Percentiles rank a stretch among this genome's conserved stretches.
These are phyloP conservation scores for Eubasilissa regina DNA, from an alignment of 1,140 invertebrate species.

Conservation along the genomic window DNA sequence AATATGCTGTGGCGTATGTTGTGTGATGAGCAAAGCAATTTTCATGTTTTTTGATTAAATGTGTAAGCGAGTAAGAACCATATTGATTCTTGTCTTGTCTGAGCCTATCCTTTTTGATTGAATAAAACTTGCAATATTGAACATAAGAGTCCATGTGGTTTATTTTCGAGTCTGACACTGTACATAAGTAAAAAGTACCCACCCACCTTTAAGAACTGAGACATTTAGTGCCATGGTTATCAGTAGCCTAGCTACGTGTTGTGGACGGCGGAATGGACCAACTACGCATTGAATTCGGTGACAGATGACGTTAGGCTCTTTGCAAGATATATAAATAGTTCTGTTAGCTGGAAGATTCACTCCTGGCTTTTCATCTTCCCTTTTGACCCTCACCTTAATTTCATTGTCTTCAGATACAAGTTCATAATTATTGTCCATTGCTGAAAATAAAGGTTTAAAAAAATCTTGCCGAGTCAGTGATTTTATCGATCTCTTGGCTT, in stretches of 20 bases:
- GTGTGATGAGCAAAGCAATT: no score
- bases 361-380: background rate
- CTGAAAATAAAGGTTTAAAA: conserved; percentile 1
- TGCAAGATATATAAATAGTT: conserved; percentile 40
- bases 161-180: no score
- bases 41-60: no score
- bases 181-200: background rate
- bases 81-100: no score
- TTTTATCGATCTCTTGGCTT: background rate
- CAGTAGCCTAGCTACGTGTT: conserved; percentile 25
- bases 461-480: background rate
- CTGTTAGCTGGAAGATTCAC: conserved; percentile 40
- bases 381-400: background rate
- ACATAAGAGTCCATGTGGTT: no score
- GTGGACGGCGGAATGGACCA: conserved; percentile 45
- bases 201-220: conserved; percentile 46
- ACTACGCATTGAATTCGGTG: conserved; percentile 37
- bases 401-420: background rate
- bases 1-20: no score
- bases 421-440: background rate
- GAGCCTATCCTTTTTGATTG: no score
- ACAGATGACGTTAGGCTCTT: conserved; percentile 19
- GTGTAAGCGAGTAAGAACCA: no score
- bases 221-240: conserved; percentile 49
- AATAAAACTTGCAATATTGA: no score